Evolutionary conservation across 2,113 vertebrate species (phyloP).

Genomic region (Ochotona curzoniae): DNA sequence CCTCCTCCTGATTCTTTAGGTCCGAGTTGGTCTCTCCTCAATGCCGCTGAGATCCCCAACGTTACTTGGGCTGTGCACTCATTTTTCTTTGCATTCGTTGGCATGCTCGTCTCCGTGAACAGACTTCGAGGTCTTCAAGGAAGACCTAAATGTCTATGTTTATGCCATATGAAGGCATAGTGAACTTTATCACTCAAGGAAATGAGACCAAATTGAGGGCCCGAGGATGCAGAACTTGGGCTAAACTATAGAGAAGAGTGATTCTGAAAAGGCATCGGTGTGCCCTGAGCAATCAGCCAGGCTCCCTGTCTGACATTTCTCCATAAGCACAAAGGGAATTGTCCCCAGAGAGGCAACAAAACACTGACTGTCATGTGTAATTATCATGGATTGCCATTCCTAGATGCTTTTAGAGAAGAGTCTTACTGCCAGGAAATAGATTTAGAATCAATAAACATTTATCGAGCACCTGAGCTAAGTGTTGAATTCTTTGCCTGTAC

Average conservation of each 20-base stretch:
- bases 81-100: neutral
- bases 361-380: neutral
- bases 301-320: neutral
- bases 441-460: conserved; percentile 9
- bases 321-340: neutral
- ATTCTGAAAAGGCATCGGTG: neutral
- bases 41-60: neutral
- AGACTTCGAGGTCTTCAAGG: neutral
- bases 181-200: neutral
- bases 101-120: neutral
- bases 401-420: conserved; percentile 30
- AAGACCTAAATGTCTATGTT: neutral
- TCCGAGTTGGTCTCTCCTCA: neutral
- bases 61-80: neutral
- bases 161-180: neutral
- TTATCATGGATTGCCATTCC: neutral
- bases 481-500: neutral
- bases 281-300: neutral
- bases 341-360: neutral
- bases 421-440: conserved; percentile 21
- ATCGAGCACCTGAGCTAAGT: neutral
- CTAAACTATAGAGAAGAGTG: neutral
- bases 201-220: neutral
- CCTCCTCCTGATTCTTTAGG: neutral
- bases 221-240: neutral